These are phyloP conservation scores for Apodemus agrarius DNA, from an alignment of 2,797 vertebrate genomes.

Conservation along the genomic window DNA sequence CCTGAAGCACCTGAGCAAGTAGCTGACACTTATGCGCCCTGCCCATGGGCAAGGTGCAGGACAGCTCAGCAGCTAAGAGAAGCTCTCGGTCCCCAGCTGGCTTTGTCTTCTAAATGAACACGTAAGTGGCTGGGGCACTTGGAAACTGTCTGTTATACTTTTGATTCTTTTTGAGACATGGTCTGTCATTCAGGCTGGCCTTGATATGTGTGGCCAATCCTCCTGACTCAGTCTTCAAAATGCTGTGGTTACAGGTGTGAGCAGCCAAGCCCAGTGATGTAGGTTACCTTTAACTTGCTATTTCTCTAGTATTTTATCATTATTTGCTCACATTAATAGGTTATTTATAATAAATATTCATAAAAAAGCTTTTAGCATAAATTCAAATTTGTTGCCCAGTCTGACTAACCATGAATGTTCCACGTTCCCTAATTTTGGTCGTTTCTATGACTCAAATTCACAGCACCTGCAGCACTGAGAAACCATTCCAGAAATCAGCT, in stretches of 20 bases:
- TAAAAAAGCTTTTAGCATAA: neutral
- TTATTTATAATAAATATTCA: slow-evolving; percentile 42
- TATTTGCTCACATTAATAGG: slow-evolving; percentile 36
- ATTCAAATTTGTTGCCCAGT: slow-evolving; percentile 35
- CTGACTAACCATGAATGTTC: neutral
- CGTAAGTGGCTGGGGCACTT: neutral
- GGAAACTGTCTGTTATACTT: neutral
- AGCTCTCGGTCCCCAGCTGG: neutral
- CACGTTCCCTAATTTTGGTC: slow-evolving; percentile 22
- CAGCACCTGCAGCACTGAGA: neutral
- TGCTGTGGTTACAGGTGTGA: neutral
- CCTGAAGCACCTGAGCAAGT: slow-evolving; percentile 29
- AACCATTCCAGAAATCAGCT: slow-evolving; percentile 22
- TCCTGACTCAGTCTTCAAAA: neutral
- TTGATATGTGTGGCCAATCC: neutral
- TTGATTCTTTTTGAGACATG: neutral
- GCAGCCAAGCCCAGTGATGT: neutral
- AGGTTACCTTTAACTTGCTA: slow-evolving; percentile 49
- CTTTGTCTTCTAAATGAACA: slow-evolving; percentile 46
- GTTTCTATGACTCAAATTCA: slow-evolving; percentile 51
- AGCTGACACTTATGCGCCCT: slow-evolving; percentile 36
- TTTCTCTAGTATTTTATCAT: slow-evolving; percentile 31
- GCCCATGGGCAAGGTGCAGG: neutral
- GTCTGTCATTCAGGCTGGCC: neutral
- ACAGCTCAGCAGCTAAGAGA: neutral